These are phyloP conservation scores for Malurus splendens DNA, from an alignment of 2,797 vertebrate species.

Conservation along the genomic window DNA sequence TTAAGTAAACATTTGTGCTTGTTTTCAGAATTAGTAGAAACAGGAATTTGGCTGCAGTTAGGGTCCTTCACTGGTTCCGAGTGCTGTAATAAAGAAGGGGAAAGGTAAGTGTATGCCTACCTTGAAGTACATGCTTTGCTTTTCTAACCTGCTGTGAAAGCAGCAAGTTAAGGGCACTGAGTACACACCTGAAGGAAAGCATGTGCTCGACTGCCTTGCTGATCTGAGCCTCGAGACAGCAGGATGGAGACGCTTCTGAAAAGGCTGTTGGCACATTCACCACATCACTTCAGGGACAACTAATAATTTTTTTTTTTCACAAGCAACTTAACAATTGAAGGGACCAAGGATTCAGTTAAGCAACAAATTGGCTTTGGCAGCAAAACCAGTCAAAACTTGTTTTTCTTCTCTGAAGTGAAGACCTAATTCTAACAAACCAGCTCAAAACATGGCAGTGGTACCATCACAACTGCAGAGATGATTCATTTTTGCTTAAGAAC, in stretches of 20 bases:
- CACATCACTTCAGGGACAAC: not conserved
- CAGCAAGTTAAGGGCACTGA: constrained; percentile 18
- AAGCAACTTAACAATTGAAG: not conserved
- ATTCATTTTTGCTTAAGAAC: not conserved
- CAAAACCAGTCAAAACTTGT: not conserved
- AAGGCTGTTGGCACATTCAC: not conserved
- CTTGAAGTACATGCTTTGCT: not conserved
- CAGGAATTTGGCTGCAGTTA: constrained; percentile 13
- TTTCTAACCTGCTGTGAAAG: constrained; percentile 27
- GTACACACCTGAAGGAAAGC: not conserved
- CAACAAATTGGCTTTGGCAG: not conserved
- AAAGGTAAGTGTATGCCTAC: not conserved
- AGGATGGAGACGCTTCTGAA: not conserved
- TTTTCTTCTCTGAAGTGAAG: not conserved
- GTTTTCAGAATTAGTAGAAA: constrained; percentile 28
- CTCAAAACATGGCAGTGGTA: not conserved
- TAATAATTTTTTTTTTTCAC: not conserved
- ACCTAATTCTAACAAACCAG: not conserved
- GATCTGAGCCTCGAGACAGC: not conserved
- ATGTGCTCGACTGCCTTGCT: not conserved
- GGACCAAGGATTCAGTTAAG: not conserved
- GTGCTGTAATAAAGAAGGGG: not conserved
- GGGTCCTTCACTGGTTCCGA: not conserved
- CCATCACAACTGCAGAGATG: not conserved
- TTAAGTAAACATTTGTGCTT: constrained; percentile 31